These are phyloP conservation scores for Cichlasoma orientale DNA, from an alignment of 2,797 vertebrate species.

Conservation along the genomic window DNA sequence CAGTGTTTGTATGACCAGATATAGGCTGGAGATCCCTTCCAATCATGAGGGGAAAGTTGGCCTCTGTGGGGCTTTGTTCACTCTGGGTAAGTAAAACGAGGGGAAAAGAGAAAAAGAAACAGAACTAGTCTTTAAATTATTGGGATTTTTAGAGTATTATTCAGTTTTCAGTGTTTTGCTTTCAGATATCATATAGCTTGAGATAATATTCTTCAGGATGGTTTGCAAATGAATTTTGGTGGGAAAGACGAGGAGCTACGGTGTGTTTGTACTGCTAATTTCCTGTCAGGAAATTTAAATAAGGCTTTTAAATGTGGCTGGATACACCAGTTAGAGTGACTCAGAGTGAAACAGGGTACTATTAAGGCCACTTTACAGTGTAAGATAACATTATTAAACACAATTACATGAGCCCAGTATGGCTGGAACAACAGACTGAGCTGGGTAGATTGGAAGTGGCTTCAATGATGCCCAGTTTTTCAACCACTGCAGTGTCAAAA, in stretches of 20 bases:
- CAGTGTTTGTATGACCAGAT: constrained; percentile 85
- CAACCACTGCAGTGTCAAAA: neutral
- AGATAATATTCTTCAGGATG: neutral
- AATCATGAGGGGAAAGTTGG: constrained; percentile 59
- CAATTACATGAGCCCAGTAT: neutral
- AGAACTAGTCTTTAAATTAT: constrained; percentile 32
- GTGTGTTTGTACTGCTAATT: neutral
- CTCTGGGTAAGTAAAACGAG: constrained; percentile 22
- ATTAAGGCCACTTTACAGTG: neutral
- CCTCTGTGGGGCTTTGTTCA: constrained; percentile 48
- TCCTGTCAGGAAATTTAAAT: neutral
- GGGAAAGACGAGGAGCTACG: neutral
- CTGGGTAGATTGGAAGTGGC: neutral
- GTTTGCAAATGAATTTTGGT: constrained; percentile 5
- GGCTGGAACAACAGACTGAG: neutral
- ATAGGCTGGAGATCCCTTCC: constrained; percentile 79
- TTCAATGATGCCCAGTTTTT: neutral
- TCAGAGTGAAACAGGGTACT: neutral
- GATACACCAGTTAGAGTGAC: neutral
- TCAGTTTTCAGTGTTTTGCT: constrained; percentile 24
- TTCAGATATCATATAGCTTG: neutral
- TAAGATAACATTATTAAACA: neutral
- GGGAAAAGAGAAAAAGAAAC: constrained; percentile 9
- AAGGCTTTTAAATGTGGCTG: neutral
- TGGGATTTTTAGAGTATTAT: neutral